phyloP scores from a whole-genome alignment of 2,113 vertebrate species.

The Trematocara macrostoma region DNA sequence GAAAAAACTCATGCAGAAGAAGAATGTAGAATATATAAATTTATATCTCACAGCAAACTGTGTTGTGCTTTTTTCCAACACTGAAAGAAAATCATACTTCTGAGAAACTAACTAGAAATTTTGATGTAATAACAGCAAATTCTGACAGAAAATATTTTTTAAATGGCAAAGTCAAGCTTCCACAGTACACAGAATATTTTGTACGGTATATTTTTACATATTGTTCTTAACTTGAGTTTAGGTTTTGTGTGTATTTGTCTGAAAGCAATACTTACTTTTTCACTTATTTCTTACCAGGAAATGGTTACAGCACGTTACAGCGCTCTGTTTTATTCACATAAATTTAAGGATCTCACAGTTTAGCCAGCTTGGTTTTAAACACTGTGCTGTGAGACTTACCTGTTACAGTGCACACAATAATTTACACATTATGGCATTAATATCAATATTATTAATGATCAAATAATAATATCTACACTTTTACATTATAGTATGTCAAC shows the following conservation, averaged over 20 bases:
- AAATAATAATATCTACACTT: background rate
- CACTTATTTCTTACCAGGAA: background rate
- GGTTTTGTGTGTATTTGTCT: background rate
- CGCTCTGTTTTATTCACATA: background rate
- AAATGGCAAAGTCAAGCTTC: accelerated
- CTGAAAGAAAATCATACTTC: background rate
- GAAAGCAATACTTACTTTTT: accelerated
- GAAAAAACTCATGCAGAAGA: background rate
- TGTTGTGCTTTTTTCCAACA: background rate
- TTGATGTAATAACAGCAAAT: accelerated
- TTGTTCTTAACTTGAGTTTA: background rate
- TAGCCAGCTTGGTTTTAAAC: background rate
- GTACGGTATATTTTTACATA: background rate
- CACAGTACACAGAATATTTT: background rate
- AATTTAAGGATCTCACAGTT: background rate
- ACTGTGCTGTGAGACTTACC: background rate
- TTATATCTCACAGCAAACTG: accelerated
- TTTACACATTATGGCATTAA: background rate
- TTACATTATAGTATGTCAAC: background rate
- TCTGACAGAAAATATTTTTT: background rate
- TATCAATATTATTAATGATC: background rate
- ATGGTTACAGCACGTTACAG: accelerated
- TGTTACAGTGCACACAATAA: background rate
- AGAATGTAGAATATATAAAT: background rate
- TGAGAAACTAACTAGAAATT: background rate